Percentiles rank a stretch among this genome's conserved stretches.
These are phyloP conservation scores for Pseudolaguvia tuberculata DNA, from an alignment of 2,113 vertebrate species.

Conservation along the genomic window DNA sequence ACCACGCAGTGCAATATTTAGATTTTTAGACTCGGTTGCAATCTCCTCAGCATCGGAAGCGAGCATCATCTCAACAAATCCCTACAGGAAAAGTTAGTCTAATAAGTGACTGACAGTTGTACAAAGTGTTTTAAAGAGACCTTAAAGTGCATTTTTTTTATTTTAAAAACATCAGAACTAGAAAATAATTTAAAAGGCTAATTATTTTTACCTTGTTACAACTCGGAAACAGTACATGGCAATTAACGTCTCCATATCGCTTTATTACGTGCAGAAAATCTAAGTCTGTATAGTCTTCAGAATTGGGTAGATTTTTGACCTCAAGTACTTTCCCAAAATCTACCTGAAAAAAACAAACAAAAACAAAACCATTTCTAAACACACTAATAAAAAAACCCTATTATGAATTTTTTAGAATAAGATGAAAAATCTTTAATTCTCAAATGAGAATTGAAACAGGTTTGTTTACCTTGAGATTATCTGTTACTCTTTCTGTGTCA, in stretches of 20 bases:
- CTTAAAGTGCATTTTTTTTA: no score
- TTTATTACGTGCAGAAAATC: constrained; percentile 36
- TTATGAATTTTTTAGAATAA: no score
- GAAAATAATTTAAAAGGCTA: no score
- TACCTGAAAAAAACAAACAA: constrained; percentile 3
- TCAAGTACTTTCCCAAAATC: constrained; percentile 40
- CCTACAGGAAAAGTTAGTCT: constrained; percentile 17
- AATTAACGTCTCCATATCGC: constrained; percentile 25
- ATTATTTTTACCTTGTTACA: constrained; percentile 19
- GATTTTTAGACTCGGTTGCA: constrained; percentile 30
- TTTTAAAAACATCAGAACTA: no score
- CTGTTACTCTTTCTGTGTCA: background rate
- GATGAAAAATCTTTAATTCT: no score
- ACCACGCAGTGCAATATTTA: constrained; percentile 20
- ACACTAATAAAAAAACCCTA: background rate
- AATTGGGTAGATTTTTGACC: constrained; percentile 32
- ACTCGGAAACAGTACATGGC: constrained; percentile 12
- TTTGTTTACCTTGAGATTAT: background rate
- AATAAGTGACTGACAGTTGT: background rate
- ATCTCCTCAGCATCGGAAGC: constrained; percentile 50
- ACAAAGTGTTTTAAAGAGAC: no score
- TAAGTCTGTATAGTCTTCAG: constrained; percentile 27
- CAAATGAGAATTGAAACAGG: background rate
- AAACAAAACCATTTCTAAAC: no score
- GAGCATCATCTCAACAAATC: constrained; percentile 54